These are phyloP conservation scores for Copsychus sechellarum DNA, from an alignment of 2,113 vertebrate genomes.

Conservation along the genomic window DNA sequence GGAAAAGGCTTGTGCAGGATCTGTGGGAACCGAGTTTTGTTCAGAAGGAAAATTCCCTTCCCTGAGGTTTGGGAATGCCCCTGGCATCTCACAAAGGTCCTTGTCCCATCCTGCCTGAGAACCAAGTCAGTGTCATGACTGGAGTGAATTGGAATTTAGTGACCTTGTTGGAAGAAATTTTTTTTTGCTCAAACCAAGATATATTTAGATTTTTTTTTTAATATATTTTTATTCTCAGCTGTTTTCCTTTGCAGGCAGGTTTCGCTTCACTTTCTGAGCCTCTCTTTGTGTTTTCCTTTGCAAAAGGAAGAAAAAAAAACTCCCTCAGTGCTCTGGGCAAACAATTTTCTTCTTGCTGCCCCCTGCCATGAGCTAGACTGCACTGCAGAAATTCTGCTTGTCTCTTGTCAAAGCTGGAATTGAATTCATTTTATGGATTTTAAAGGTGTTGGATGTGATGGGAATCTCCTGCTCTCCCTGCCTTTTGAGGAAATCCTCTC, in stretches of 20 bases:
- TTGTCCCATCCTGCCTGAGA: neutral
- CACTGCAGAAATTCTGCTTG: neutral
- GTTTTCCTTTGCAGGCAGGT: neutral
- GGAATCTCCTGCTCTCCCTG: neutral
- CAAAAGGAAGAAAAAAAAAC: neutral
- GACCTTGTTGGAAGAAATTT: neutral
- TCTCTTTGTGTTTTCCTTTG: neutral
- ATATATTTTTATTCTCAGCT: neutral
- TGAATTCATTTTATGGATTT: neutral
- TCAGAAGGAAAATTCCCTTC: neutral
- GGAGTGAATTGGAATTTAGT: neutral
- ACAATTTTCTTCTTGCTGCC: neutral
- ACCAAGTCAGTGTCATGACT: neutral
- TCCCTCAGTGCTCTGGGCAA: neutral
- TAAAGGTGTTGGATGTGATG: neutral
- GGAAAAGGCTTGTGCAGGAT: neutral
- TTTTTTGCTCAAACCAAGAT: neutral
- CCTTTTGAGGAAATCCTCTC: neutral
- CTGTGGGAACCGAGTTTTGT: fast-evolving
- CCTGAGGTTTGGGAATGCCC: neutral
- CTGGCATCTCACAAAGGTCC: neutral
- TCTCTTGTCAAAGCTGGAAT: neutral
- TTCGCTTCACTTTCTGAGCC: neutral
- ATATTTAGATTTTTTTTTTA: neutral
- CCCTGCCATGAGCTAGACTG: fast-evolving